phyloP scores from a whole-genome alignment of 1,140 invertebrate species.

The Heterodera carotae region DNA sequence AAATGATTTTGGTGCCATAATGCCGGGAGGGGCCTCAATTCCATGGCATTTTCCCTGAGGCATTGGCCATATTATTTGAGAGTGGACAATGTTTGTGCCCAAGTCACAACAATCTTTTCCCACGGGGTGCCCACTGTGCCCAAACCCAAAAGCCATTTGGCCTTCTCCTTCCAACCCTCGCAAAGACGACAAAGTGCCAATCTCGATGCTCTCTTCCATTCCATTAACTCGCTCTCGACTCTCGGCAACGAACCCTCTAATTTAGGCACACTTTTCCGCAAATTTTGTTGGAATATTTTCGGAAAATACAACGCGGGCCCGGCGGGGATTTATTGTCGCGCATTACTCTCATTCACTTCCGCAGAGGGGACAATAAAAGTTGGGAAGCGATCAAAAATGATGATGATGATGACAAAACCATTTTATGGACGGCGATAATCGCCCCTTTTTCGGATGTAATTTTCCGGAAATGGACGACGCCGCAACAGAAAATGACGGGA shows the following conservation, averaged over 20 bases:
- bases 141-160: not conserved
- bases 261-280: not conserved
- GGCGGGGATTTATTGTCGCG: not conserved
- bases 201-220: not conserved
- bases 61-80: not conserved
- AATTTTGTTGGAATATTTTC: not conserved
- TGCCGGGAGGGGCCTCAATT: not conserved
- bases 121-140: no score
- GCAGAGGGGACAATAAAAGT: not conserved
- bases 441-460: not conserved
- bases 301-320: not conserved
- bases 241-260: not conserved
- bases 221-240: not conserved
- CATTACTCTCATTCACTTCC: not conserved
- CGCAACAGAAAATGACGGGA: not conserved
- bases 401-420: not conserved
- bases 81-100: not conserved
- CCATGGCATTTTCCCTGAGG: not conserved
- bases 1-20: no score
- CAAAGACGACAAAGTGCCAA: conserved; percentile 2
- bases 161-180: not conserved
- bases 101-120: not conserved
- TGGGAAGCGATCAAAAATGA: not conserved
- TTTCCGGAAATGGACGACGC: not conserved
- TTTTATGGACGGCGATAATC: not conserved